Percentiles rank a stretch among this genome's conserved stretches.
Evolutionary conservation across 1,140 invertebrate genomes (phyloP).

Genomic region (Andricus grossulariae): DNA sequence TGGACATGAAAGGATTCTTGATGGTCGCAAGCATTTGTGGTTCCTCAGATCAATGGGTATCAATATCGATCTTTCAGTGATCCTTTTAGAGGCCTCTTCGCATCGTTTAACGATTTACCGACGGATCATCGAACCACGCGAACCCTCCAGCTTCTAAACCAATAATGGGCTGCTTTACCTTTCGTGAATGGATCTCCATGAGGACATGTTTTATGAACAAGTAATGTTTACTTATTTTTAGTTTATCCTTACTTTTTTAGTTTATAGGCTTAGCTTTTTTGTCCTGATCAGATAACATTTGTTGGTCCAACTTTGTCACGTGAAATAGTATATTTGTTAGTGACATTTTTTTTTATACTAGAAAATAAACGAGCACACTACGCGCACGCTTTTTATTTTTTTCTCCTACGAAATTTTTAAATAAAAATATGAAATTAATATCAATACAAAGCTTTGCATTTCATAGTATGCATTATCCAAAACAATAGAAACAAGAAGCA

Average conservation of each 20-base stretch:
- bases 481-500: too few relatives aligned
- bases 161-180: conserved; percentile 43
- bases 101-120: conserved; percentile 38
- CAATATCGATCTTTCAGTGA: conserved; percentile 57
- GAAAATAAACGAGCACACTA: too few relatives aligned
- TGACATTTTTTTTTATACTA: too few relatives aligned
- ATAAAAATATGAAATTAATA: too few relatives aligned
- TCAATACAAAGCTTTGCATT: too few relatives aligned
- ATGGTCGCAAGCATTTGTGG: conserved; percentile 62
- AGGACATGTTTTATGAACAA: conserved; percentile 31
- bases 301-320: neutral
- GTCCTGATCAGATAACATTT: neutral
- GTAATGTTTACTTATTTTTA: conserved; percentile 19
- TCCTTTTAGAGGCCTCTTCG: conserved; percentile 10
- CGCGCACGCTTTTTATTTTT: too few relatives aligned
- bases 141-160: conserved; percentile 43
- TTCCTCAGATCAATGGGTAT: conserved; percentile 68
- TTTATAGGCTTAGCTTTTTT: neutral
- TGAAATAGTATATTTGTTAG: too few relatives aligned
- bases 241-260: neutral
- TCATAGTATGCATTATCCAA: too few relatives aligned
- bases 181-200: conserved; percentile 33
- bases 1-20: conserved; percentile 64
- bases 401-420: too few relatives aligned
- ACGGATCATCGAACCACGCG: conserved; percentile 38